Conservation (phyloP, 2,113 vertebrate genomes). For the Pheucticus melanocephalus region DNA sequence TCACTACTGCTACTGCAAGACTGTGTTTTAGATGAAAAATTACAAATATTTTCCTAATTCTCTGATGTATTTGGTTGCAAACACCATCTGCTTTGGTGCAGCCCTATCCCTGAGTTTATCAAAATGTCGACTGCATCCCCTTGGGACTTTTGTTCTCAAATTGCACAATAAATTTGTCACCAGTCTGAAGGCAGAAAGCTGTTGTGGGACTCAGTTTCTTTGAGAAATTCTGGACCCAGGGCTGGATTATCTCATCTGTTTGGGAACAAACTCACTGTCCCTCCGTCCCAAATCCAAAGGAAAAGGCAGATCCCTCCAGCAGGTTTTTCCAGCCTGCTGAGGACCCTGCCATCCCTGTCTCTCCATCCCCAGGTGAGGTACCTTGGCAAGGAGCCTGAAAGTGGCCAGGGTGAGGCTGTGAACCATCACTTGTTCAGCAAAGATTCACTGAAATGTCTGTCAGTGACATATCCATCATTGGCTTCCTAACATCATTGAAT, state of each 20-base stretch:
- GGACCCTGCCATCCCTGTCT: background rate
- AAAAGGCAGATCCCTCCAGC: background rate
- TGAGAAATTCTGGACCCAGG: background rate
- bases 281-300: background rate
- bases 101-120: background rate
- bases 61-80: background rate
- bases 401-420: background rate
- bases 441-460: background rate
- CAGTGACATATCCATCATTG: background rate
- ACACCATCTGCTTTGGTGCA: background rate
- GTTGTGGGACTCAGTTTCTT: background rate
- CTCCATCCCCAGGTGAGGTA: background rate
- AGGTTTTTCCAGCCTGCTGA: background rate
- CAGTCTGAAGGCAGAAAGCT: background rate
- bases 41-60: background rate
- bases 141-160: background rate
- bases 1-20: background rate
- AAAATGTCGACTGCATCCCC: rapidly evolving
- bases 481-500: background rate
- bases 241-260: background rate
- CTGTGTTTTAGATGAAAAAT: background rate
- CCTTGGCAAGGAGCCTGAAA: background rate
- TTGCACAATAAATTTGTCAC: background rate
- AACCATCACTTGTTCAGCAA: background rate
- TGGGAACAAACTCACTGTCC: background rate